phyloP scores from a whole-genome alignment of 2,113 vertebrate species.

The Nymphicus hollandicus region DNA sequence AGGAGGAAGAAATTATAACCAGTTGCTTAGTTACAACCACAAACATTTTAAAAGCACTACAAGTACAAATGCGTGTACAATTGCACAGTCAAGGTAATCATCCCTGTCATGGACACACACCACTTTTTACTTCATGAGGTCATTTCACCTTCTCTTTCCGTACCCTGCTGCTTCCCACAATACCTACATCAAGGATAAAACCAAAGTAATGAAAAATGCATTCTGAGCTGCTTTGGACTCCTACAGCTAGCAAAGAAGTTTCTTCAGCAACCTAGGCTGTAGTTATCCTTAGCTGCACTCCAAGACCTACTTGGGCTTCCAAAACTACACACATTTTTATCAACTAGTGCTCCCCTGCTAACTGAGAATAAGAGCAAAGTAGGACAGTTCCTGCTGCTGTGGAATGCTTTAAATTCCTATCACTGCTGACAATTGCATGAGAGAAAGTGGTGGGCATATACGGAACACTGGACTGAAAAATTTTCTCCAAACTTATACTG shows the following conservation, averaged over 20 bases:
- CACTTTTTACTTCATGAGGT: neutral
- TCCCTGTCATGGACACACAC: neutral
- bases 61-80: neutral
- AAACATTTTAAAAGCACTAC: neutral
- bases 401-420: neutral
- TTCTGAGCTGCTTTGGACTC: neutral
- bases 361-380: neutral
- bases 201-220: neutral
- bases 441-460: neutral
- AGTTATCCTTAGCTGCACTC: slow-evolving; percentile 4
- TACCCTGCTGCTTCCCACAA: neutral
- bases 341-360: neutral
- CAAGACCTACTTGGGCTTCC: neutral
- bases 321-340: neutral
- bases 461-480: neutral
- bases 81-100: neutral
- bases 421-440: neutral
- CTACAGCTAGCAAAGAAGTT: neutral
- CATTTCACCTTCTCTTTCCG: neutral
- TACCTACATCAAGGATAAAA: neutral
- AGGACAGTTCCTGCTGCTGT: neutral
- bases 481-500: fast-evolving
- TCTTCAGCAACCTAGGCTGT: neutral
- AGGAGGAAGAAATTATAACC: neutral
- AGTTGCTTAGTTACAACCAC: neutral